phyloP scores from a whole-genome alignment of 2,888 invertebrate species.

The Pandemis cinnamomeana region DNA sequence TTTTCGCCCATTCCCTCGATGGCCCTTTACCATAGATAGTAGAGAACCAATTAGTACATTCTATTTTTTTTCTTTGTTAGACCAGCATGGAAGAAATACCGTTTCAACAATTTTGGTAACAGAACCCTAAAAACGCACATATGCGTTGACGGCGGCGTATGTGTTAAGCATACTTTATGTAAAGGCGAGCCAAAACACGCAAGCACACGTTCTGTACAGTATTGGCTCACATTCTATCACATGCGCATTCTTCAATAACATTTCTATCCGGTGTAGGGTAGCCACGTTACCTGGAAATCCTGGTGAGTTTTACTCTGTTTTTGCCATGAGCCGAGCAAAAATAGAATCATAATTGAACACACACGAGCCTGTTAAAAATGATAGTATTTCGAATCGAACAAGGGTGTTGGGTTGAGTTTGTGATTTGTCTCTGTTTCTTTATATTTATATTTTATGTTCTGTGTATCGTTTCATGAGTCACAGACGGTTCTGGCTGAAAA shows the following conservation, averaged over 20 bases:
- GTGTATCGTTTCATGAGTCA: too few species aligned
- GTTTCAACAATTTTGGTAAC: not conserved
- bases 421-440: too few species aligned
- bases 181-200: conserved; percentile 28
- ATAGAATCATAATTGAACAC: not conserved
- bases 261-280: conserved; percentile 70
- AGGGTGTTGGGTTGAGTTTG: too few species aligned
- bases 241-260: conserved; percentile 81
- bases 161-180: conserved; percentile 1
- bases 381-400: too few species aligned
- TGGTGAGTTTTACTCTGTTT: not conserved
- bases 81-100: too few species aligned
- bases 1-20: too few species aligned
- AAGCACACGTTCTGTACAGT: conserved; percentile 52
- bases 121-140: not conserved
- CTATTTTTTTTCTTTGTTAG: too few species aligned
- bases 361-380: too few species aligned
- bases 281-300: conserved; percentile 8
- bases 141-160: not conserved
- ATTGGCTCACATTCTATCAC: conserved; percentile 80
- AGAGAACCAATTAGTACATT: too few species aligned
- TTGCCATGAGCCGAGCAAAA: not conserved
- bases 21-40: too few species aligned
- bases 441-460: too few species aligned
- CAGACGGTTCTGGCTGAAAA: too few species aligned